Conservation (phyloP, 2,797 vertebrate species). For the Glyptemys insculpta region DNA sequence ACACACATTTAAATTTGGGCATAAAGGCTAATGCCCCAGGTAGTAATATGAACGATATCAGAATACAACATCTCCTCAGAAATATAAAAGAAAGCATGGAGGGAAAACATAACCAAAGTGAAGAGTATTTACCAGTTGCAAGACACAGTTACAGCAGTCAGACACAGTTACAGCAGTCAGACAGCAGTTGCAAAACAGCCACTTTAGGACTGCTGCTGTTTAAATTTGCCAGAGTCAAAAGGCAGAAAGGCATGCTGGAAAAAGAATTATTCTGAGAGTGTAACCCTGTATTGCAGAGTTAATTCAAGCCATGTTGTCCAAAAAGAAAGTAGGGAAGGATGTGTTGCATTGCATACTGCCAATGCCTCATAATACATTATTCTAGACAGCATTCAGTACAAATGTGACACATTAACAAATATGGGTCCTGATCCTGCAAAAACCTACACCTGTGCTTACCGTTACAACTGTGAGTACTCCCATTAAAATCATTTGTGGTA, state of each 20-base stretch:
- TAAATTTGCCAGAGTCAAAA: background rate
- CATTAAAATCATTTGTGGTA: background rate
- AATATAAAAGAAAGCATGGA: background rate
- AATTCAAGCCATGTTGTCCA: background rate
- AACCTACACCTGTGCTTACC: background rate
- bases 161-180: background rate
- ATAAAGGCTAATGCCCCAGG: background rate
- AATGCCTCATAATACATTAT: background rate
- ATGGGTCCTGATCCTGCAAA: background rate
- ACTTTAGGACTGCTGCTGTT: background rate
- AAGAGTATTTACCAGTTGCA: background rate
- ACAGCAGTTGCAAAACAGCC: background rate
- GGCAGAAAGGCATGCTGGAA: background rate
- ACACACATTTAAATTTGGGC: background rate
- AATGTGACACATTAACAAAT: background rate
- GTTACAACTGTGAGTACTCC: background rate
- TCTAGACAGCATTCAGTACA: background rate
- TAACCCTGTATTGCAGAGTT: background rate
- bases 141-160: background rate
- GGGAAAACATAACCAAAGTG: background rate
- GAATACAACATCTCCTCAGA: background rate
- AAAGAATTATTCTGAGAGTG: background rate
- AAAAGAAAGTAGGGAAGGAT: background rate
- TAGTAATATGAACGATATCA: background rate
- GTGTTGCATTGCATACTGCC: background rate